Conservation (phyloP, 2,113 vertebrate genomes). For the Crotophaga sulcirostris region DNA sequence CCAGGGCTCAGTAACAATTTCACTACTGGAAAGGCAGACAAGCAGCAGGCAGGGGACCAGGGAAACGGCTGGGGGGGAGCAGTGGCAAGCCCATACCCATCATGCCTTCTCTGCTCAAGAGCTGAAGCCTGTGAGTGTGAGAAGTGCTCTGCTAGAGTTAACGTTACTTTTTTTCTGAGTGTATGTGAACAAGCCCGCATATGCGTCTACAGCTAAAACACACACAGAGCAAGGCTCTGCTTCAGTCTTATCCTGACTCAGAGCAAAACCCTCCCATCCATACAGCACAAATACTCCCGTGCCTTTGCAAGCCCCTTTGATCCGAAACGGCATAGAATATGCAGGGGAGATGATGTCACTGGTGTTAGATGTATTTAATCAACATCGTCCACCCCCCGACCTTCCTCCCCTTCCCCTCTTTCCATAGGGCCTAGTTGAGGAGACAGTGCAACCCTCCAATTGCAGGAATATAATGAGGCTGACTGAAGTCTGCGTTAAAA, state of each 20-base stretch:
- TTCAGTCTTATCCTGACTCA: neutral
- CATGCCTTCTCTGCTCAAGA: neutral
- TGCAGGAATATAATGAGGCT: neutral
- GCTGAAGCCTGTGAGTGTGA: neutral
- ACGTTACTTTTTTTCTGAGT: neutral
- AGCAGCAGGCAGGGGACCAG: neutral
- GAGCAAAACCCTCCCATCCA: neutral
- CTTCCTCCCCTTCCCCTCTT: neutral
- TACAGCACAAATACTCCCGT: fast-evolving
- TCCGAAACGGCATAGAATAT: neutral
- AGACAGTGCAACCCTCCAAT: neutral
- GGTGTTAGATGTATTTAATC: neutral
- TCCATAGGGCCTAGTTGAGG: slow-evolving; percentile 3
- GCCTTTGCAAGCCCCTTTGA: neutral
- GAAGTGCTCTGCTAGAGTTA: neutral
- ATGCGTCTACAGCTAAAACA: neutral
- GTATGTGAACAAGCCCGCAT: neutral
- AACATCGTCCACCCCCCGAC: neutral
- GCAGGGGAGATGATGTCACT: neutral
- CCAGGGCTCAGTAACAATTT: slow-evolving; percentile 57
- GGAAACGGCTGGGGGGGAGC: neutral
- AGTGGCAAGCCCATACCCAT: neutral
- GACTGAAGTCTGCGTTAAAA: neutral
- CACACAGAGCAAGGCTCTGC: neutral
- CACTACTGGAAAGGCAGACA: neutral